Conservation (phyloP, 2,113 vertebrate genomes). For the Coturnix japonica region DNA sequence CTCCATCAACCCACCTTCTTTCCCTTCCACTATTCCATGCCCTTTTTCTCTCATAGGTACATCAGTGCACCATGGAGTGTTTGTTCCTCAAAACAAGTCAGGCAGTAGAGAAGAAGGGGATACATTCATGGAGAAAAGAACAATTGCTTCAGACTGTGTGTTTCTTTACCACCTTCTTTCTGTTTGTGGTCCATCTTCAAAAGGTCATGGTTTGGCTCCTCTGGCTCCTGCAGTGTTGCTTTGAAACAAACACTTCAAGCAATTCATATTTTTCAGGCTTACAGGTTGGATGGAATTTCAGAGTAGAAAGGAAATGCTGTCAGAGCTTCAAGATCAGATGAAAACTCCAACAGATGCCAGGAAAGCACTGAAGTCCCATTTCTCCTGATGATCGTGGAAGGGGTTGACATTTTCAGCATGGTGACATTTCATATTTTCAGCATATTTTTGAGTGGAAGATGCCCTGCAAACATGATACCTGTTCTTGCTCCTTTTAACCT, state of each 20-base stretch:
- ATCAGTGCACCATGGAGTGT: not conserved
- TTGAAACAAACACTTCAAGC: not conserved
- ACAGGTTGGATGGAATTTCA: not conserved
- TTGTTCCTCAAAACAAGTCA: not conserved
- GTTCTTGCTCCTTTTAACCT: not conserved
- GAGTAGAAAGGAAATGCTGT: not conserved
- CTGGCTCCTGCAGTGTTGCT: not conserved
- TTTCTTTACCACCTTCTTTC: not conserved
- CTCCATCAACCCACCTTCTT: not conserved
- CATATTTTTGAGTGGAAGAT: not conserved
- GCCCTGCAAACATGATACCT: not conserved
- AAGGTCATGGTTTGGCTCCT: not conserved
- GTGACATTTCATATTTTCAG: constrained; percentile 21
- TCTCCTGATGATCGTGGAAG: not conserved
- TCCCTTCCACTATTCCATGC: not conserved
- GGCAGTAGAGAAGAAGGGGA: not conserved
- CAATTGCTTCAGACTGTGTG: not conserved
- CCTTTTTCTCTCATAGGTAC: not conserved
- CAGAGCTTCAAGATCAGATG: not conserved
- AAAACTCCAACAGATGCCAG: not conserved
- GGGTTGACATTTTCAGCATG: constrained; percentile 1
- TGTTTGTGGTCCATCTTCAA: not conserved
- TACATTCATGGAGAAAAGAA: not conserved
- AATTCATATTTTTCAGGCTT: not conserved
- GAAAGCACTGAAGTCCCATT: not conserved